phyloP scores from a whole-genome alignment of 2,888 invertebrate species.

The Caenorhabditis sp. region DNA sequence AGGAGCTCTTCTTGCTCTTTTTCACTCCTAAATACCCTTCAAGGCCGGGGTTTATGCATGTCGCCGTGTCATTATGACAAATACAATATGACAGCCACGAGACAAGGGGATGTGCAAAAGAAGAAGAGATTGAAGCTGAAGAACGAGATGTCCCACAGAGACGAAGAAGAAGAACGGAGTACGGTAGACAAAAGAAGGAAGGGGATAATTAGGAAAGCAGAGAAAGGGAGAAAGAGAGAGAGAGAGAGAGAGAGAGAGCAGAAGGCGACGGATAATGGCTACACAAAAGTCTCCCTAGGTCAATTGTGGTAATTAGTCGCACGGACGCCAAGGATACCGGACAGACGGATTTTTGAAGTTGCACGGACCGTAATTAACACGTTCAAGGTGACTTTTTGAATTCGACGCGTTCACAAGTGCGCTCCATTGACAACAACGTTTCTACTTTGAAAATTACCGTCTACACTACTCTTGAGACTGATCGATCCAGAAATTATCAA shows the following conservation, averaged over 20 bases:
- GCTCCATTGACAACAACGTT: no score
- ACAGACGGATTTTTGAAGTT: not conserved
- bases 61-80: slow-evolving; percentile 32
- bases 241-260: not conserved
- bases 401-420: no score
- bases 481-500: no score
- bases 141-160: slow-evolving; percentile 8
- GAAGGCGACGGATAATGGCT: slow-evolving; percentile 14
- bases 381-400: slow-evolving; percentile 6
- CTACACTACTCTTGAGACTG: no score
- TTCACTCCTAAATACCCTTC: not conserved
- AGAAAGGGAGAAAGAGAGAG: not conserved
- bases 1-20: not conserved
- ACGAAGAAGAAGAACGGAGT: slow-evolving; percentile 18
- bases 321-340: not conserved
- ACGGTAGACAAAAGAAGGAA: slow-evolving; percentile 2
- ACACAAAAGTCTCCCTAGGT: slow-evolving; percentile 3
- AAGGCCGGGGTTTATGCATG: no score
- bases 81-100: slow-evolving; percentile 20
- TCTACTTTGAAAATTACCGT: no score
- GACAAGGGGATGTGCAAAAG: not conserved
- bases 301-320: slow-evolving; percentile 49
- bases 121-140: not conserved
- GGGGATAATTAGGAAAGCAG: slow-evolving; percentile 1
- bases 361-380: not conserved